These are phyloP conservation scores for Wasmannia auropunctata DNA, from an alignment of 1,140 invertebrate genomes.

Conservation along the genomic window DNA sequence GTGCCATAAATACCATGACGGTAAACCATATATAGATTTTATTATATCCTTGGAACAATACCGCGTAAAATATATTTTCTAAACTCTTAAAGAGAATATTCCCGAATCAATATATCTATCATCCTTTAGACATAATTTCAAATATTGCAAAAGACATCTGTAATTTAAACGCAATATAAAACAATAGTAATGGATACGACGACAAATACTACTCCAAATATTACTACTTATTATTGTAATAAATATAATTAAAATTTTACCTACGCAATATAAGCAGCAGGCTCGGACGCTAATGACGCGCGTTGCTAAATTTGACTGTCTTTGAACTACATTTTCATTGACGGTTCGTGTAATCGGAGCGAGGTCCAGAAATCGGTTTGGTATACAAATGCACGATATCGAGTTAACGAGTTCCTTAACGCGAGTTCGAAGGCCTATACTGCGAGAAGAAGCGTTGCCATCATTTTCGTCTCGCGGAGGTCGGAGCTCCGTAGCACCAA, in stretches of 20 bases:
- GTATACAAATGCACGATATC: background rate
- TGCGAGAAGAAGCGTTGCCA: background rate
- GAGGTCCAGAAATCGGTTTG: conserved; percentile 23
- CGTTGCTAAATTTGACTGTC: background rate
- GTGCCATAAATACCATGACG: background rate
- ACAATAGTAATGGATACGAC: background rate
- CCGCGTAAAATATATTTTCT: background rate
- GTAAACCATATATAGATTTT: conserved; percentile 9
- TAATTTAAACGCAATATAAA: background rate
- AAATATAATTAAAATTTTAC: background rate
- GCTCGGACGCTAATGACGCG: background rate
- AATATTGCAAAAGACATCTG: background rate
- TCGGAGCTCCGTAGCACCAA: background rate
- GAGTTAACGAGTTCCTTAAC: background rate
- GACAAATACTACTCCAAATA: background rate
- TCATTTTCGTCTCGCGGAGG: background rate
- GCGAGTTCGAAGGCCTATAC: background rate
- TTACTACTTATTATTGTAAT: background rate
- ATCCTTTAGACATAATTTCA: background rate
- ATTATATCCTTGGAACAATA: background rate
- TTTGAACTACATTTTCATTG: conserved; percentile 5
- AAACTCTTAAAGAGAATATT: background rate
- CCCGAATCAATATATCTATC: background rate
- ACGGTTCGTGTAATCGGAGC: conserved; percentile 27
- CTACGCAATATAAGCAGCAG: background rate